phyloP scores from a whole-genome alignment of 2,797 vertebrate genomes.

The Petrocephalus schoutedeni region DNA sequence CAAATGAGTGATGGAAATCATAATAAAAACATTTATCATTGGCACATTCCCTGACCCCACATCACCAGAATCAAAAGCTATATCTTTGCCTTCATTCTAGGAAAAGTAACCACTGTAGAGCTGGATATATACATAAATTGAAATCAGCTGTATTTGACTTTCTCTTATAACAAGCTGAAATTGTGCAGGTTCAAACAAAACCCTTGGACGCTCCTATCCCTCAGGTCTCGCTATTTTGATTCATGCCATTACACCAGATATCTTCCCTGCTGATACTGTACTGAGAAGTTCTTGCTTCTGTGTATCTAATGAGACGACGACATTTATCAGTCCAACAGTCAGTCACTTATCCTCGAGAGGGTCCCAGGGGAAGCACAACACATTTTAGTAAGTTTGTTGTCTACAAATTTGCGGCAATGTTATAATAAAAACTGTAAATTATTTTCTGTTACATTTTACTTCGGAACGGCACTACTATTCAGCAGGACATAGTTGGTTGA shows the following conservation, averaged over 20 bases:
- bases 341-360: not conserved
- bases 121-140: not conserved
- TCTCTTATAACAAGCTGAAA: not conserved
- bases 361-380: not conserved
- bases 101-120: not conserved
- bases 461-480: not conserved
- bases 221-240: not conserved
- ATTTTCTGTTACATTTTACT: not conserved
- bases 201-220: not conserved
- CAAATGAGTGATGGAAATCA: not conserved
- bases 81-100: not conserved
- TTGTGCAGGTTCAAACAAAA: not conserved
- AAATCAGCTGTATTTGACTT: not conserved
- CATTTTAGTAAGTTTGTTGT: not conserved
- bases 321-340: not conserved
- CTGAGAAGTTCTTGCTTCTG: not conserved
- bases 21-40: not conserved
- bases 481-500: not conserved
- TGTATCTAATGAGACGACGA: not conserved
- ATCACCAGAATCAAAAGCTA: not conserved
- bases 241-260: not conserved
- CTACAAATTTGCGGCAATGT: conserved; percentile 16
- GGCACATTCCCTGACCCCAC: not conserved
- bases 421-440: not conserved
- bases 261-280: not conserved